phyloP scores from a whole-genome alignment of 2,113 vertebrate genomes.

The Tringa solitaria region DNA sequence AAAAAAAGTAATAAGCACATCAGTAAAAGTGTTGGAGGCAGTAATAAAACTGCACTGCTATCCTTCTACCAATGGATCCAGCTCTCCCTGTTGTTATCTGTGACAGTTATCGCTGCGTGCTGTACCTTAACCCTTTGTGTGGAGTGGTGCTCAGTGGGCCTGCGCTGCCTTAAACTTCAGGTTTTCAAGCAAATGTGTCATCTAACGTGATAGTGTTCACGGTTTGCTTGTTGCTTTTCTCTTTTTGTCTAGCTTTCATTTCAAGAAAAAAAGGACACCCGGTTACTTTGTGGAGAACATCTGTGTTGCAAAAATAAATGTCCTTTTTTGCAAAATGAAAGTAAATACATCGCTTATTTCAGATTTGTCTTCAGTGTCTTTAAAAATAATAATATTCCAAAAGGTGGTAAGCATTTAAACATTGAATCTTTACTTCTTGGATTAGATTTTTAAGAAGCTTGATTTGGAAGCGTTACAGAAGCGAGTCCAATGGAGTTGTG shows the following conservation, averaged over 20 bases:
- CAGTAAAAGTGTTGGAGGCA: slow-evolving; percentile 46
- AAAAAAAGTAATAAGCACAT: slow-evolving; percentile 44
- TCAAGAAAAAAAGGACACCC: background rate
- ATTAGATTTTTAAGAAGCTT: background rate
- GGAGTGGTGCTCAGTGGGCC: background rate
- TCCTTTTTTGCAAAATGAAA: background rate
- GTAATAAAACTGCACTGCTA: slow-evolving; percentile 40
- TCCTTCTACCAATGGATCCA: slow-evolving; percentile 28
- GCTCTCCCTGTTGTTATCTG: background rate
- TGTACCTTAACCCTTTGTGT: background rate
- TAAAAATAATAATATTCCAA: background rate
- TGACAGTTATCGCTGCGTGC: background rate
- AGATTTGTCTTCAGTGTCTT: background rate
- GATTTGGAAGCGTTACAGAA: background rate
- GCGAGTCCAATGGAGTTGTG: background rate
- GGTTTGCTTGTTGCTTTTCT: background rate
- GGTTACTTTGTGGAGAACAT: background rate
- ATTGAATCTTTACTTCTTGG: background rate
- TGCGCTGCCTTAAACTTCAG: background rate
- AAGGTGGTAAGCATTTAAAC: background rate
- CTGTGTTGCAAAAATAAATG: background rate
- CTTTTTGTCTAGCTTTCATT: background rate
- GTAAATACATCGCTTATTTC: background rate
- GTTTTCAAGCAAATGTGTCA: background rate
- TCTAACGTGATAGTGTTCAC: background rate